These are phyloP conservation scores for Melanerpes aurifrons DNA, from an alignment of 2,113 vertebrate species.

Conservation along the genomic window DNA sequence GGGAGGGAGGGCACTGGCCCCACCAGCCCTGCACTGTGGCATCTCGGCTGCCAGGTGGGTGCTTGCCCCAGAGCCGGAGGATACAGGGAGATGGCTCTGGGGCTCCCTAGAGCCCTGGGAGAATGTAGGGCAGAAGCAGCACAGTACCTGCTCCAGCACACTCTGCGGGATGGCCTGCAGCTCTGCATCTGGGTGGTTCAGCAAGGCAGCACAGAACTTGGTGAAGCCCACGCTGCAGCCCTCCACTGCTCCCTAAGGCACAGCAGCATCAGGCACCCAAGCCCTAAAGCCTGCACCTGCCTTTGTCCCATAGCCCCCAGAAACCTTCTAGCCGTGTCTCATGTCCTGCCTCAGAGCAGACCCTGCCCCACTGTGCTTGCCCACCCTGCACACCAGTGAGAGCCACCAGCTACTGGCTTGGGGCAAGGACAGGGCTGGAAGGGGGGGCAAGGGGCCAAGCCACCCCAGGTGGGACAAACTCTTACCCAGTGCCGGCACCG, in stretches of 20 bases:
- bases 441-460: background rate
- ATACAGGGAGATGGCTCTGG: background rate
- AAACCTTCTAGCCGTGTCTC: background rate
- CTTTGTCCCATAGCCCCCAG: background rate
- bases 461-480: accelerated
- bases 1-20: background rate
- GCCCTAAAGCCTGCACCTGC: background rate
- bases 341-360: background rate
- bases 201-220: conserved; percentile 79
- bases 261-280: background rate
- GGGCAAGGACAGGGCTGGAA: background rate
- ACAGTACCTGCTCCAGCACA: conserved; percentile 80
- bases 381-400: accelerated
- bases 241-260: conserved; percentile 85
- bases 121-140: accelerated
- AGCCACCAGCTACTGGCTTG: accelerated
- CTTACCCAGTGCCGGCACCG: conserved; percentile 91
- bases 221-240: conserved; percentile 85
- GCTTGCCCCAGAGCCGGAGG: background rate
- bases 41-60: background rate
- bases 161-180: conserved; percentile 77
- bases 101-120: accelerated
- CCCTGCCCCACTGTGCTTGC: accelerated
- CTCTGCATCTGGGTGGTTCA: conserved; percentile 71
- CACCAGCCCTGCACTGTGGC: accelerated